A percentile compares a stretch with the other conserved stretches of the same genome.
These are phyloP conservation scores for Leucoptera coffeella DNA, from an alignment of 2,888 invertebrate genomes.

Conservation along the genomic window DNA sequence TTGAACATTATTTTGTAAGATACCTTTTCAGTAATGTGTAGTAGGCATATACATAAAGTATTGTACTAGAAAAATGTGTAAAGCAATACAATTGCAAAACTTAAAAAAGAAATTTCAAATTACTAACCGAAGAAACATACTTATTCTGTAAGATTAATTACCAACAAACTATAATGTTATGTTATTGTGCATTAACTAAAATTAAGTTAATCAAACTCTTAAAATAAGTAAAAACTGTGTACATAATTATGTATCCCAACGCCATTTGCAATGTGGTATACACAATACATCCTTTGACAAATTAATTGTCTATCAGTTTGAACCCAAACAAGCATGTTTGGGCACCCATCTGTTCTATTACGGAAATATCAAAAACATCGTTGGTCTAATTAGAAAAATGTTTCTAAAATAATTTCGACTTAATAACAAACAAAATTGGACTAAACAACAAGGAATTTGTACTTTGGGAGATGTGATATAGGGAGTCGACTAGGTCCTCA, in stretches of 20 bases:
- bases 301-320: background rate
- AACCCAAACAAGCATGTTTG: background rate
- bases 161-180: slow-evolving; percentile 29
- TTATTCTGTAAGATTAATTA: slow-evolving; percentile 18
- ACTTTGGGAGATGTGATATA: slow-evolving; percentile 56
- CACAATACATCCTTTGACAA: background rate
- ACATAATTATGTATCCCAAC: slow-evolving; percentile 22
- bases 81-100: background rate
- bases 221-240: slow-evolving; percentile 41
- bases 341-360: background rate
- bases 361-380: too few relatives aligned
- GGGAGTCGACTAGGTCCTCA: slow-evolving; percentile 55
- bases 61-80: background rate
- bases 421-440: slow-evolving; percentile 54
- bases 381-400: too few relatives aligned
- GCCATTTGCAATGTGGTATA: background rate
- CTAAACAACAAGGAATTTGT: slow-evolving; percentile 57
- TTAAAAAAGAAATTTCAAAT: slow-evolving; percentile 5
- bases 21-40: slow-evolving; percentile 45
- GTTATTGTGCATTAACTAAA: slow-evolving; percentile 40
- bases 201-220: slow-evolving; percentile 25
- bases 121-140: background rate
- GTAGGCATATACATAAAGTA: slow-evolving; percentile 30
- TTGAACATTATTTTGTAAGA: slow-evolving; percentile 37
- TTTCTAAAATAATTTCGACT: slow-evolving; percentile 47